A percentile compares a stretch with the other conserved stretches of the same genome.
These are phyloP conservation scores for Athalia rosae DNA, from an alignment of 2,888 invertebrate species.

Conservation along the genomic window DNA sequence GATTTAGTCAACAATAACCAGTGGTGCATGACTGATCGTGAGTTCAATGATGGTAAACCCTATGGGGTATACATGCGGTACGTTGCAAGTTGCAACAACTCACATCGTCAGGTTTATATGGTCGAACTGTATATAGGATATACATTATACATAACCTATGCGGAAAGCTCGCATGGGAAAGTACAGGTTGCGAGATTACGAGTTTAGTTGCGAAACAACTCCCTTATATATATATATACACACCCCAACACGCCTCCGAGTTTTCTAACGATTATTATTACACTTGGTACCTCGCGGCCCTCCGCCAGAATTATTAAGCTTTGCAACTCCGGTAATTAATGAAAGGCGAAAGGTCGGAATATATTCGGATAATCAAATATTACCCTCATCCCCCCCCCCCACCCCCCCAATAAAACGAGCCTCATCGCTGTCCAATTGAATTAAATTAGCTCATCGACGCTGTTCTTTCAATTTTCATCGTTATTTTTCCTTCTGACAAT, in stretches of 20 bases:
- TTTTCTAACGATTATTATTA: constrained; percentile 68
- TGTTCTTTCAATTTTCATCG: too few species aligned
- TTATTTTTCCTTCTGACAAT: too few species aligned
- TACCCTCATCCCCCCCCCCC: background rate
- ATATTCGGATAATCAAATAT: background rate
- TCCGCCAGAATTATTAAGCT: constrained; percentile 26
- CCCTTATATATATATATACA: constrained; percentile 46
- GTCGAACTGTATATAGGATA: too few species aligned
- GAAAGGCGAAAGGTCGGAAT: background rate
- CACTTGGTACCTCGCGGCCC: constrained; percentile 24
- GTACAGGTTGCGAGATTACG: constrained; percentile 71
- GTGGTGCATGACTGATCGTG: constrained; percentile 61
- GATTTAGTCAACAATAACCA: constrained; percentile 62
- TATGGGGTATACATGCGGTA: background rate
- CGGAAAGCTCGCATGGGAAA: constrained; percentile 66
- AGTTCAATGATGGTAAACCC: constrained; percentile 10
- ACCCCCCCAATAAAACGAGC: background rate
- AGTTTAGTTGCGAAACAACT: constrained; percentile 70
- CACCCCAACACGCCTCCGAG: constrained; percentile 25
- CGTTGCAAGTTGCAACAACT: constrained; percentile 12
- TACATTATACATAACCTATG: too few species aligned
- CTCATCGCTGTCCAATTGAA: background rate
- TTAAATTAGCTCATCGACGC: background rate
- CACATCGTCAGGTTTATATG: background rate
- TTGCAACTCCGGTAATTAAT: constrained; percentile 19